phyloP scores from a whole-genome alignment of 2,113 vertebrate genomes.

The Heptranchias perlo region DNA sequence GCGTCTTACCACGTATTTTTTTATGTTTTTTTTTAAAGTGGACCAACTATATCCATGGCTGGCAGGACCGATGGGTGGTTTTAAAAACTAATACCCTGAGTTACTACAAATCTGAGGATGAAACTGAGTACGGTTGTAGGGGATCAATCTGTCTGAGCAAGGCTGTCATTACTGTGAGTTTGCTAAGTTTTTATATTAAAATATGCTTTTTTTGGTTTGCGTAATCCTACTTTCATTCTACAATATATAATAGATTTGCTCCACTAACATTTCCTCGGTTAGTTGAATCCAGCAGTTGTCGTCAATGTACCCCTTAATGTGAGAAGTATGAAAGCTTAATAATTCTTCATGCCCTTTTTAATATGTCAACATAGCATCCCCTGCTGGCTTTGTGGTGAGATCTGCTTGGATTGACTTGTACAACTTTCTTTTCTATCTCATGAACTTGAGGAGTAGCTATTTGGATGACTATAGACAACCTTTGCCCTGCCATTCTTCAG shows the following conservation, averaged over 20 bases:
- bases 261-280: not conserved
- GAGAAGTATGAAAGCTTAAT: too few relatives aligned
- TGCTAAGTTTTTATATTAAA: not conserved
- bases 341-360: not conserved
- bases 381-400: not conserved
- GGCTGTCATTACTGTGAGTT: conserved; percentile 88
- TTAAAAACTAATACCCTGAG: conserved; percentile 87
- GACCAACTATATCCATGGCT: conserved; percentile 98
- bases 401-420: not conserved
- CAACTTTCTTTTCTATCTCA: not conserved
- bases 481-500: not conserved
- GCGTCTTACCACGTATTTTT: not conserved
- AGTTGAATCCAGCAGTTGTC: not conserved
- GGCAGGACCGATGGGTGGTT: conserved; percentile 97
- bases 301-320: not conserved
- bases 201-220: not conserved
- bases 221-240: not conserved
- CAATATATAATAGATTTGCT: not conserved
- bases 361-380: not conserved
- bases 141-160: conserved; percentile 94
- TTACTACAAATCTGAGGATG: conserved; percentile 95
- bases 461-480: not conserved
- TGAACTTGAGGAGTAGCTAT: not conserved
- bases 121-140: conserved; percentile 89
- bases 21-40: conserved; percentile 63